Evolutionary conservation across 2,888 invertebrate genomes (phyloP).

Genomic region (Parascotia fuliginaria): DNA sequence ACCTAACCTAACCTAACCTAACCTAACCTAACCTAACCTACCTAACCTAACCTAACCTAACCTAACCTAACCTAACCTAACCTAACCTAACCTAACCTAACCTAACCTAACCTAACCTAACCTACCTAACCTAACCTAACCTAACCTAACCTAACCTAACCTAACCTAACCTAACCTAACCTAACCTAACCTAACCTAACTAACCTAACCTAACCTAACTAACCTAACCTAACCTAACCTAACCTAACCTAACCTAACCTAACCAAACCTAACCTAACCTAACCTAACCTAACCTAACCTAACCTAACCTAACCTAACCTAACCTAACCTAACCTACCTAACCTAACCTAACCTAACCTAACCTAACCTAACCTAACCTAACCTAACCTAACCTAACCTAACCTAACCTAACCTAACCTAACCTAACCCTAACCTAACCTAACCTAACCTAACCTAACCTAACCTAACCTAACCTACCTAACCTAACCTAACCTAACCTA

Average conservation of each 20-base stretch:
- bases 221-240: constrained; percentile 45
- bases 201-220: constrained; percentile 13
- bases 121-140: too few relatives aligned
- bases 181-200: constrained; percentile 42
- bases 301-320: constrained; percentile 16
- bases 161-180: constrained; percentile 36
- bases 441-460: constrained; percentile 20
- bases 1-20: too few relatives aligned
- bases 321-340: too few relatives aligned
- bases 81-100: constrained; percentile 41
- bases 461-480: too few relatives aligned
- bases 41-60: too few relatives aligned
- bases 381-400: constrained; percentile 22
- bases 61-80: constrained; percentile 36
- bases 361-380: constrained; percentile 25
- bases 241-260: constrained; percentile 42
- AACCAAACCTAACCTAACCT: constrained; percentile 37
- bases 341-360: too few relatives aligned
- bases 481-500: constrained; percentile 27
- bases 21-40: too few relatives aligned
- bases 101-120: too few relatives aligned
- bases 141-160: constrained; percentile 32
- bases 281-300: constrained; percentile 29
- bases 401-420: constrained; percentile 25
- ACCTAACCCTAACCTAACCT: too few relatives aligned